Percentiles rank a stretch among this genome's conserved stretches.
Conservation (phyloP, 2,797 vertebrate genomes). For the Bradypodion ventrale region DNA sequence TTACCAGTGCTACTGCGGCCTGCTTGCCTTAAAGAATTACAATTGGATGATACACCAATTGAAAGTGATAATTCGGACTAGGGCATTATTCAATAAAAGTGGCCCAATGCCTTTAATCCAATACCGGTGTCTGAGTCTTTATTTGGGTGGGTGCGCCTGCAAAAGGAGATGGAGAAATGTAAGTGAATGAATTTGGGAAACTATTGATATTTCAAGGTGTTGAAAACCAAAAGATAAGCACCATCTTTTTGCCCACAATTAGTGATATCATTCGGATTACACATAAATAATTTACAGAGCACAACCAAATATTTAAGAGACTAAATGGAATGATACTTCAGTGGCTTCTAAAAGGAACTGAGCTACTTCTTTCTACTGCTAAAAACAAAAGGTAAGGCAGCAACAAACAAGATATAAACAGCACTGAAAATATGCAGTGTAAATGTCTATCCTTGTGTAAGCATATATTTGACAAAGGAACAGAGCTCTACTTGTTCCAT, state of each 20-base stretch:
- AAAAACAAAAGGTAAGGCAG: background rate
- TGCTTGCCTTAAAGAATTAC: too few relatives aligned
- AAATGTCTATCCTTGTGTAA: background rate
- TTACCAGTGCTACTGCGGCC: too few relatives aligned
- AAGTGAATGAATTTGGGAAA: background rate
- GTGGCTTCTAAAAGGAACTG: background rate
- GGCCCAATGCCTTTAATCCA: too few relatives aligned
- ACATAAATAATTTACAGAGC: background rate
- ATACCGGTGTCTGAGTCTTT: too few relatives aligned
- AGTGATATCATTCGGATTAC: background rate
- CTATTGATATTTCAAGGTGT: background rate
- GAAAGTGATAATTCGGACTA: too few relatives aligned
- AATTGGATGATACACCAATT: too few relatives aligned
- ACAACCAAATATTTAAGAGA: background rate
- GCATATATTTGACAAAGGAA: slow-evolving; percentile 15
- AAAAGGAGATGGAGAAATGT: background rate
- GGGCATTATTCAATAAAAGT: too few relatives aligned
- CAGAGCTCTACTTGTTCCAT: slow-evolving; percentile 7
- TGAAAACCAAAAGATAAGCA: background rate
- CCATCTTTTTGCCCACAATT: background rate
- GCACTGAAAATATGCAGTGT: background rate
- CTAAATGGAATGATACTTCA: background rate
- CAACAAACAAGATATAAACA: background rate
- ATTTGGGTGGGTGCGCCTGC: too few relatives aligned
- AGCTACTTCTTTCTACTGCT: background rate